Evolutionary conservation across 2,113 vertebrate species (phyloP), one percentile per base, ranked within the genome.

Genomic region (Orycteropus afer): DNA sequence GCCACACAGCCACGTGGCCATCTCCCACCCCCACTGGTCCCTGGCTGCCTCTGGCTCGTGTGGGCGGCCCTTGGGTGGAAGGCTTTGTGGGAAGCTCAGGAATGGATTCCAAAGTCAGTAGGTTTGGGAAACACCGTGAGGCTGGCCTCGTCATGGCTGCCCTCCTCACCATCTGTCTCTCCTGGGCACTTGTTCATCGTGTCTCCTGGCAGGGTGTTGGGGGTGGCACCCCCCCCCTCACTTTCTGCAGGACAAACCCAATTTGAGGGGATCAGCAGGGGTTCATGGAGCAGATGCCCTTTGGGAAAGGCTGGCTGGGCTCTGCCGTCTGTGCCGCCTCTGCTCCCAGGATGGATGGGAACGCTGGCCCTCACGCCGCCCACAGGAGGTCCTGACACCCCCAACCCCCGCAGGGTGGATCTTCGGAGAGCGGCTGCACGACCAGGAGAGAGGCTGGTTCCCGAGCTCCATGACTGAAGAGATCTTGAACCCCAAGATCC

Each of bases 361-460:
- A 61, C 59, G 18, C 27, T 69, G 20, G 15, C 40, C 34, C 18
- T 13, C 23, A 23, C 10, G 32, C 18, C 8, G 4, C 17, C 22
- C 37, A 57, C 0, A 0, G 25, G 40, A 20, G 11, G 32, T 13
- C 34, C 42, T 86, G 74, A 95, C 59, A 1, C 76, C 32, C 29
- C 67, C 78, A 96, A 11, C 49, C 88, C 8, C 8, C 5, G 37
- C 97, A 99, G 99, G 99, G n/a, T 99, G 99, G 99, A 99, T 99
- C 98, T 98, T 99, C 96, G 99, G 99, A 1, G 99, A 99, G 93
- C 98, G 99, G 27, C 98, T 99, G 82, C 99, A 99, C 0, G 99
- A 99, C 94, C 99, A 99, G 29, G 99, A 99, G 97, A 99, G 98
- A 97, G 99, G 99, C 97, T 99, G 99, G 99, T 99, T 99, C 98